Conservation (phyloP, 2,888 invertebrate species). For the Nomada fabriciana region DNA sequence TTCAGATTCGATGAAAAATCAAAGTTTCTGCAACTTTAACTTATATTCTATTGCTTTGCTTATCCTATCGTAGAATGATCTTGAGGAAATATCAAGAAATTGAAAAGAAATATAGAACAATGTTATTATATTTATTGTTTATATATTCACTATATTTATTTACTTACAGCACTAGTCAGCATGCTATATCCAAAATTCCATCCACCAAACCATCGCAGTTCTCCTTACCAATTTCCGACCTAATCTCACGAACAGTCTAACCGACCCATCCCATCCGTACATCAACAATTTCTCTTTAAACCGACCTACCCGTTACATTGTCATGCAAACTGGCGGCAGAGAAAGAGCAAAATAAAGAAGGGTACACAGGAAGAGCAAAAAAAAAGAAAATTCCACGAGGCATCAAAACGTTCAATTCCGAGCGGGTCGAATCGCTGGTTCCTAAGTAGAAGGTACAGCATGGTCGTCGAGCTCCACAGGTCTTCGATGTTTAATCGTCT, state of each 20-base stretch:
- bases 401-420: slow-evolving; percentile 36
- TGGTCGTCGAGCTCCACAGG: slow-evolving; percentile 37
- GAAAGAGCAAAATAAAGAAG: slow-evolving; percentile 6
- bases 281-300: slow-evolving; percentile 19
- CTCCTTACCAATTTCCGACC: not conserved
- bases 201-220: not conserved
- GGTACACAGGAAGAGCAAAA: not conserved
- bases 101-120: too few relatives aligned
- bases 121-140: too few relatives aligned
- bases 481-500: slow-evolving; percentile 58
- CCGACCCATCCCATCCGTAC: not conserved
- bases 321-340: slow-evolving; percentile 42
- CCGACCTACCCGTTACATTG: slow-evolving; percentile 9
- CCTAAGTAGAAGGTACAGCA: slow-evolving; percentile 40
- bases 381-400: slow-evolving; percentile 21
- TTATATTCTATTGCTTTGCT: too few relatives aligned
- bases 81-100: too few relatives aligned
- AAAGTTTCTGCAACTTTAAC: not conserved
- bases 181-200: too few relatives aligned
- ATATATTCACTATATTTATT: too few relatives aligned
- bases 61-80: too few relatives aligned
- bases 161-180: too few relatives aligned
- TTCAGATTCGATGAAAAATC: not conserved
- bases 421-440: slow-evolving; percentile 22
- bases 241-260: slow-evolving; percentile 11